Conservation (phyloP, 2,797 vertebrate species). For the Rhodeus uyekii region DNA sequence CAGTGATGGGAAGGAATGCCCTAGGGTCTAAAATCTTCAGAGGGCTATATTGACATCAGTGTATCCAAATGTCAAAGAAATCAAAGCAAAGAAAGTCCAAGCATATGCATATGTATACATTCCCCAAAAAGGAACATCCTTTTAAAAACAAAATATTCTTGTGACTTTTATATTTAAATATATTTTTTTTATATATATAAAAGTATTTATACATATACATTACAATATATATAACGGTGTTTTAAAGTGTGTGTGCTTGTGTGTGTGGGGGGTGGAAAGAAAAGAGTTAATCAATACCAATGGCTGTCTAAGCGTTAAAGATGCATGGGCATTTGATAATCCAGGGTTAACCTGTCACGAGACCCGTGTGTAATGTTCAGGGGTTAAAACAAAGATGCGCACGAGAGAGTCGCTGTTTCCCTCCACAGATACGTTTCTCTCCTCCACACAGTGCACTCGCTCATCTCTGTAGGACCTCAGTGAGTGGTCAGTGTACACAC, state of each 20-base stretch:
- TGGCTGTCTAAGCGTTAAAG: neutral
- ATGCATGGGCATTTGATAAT: slow-evolving; percentile 9
- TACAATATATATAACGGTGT: too few species aligned
- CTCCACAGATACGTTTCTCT: slow-evolving; percentile 44
- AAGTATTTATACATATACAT: too few species aligned
- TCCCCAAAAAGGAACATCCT: too few species aligned
- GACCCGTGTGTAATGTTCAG: slow-evolving; percentile 51
- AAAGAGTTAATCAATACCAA: neutral
- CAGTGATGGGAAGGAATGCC: neutral
- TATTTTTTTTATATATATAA: too few species aligned
- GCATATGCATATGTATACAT: neutral
- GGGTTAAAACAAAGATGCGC: slow-evolving; percentile 58
- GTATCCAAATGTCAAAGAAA: neutral
- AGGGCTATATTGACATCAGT: neutral
- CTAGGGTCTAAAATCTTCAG: neutral
- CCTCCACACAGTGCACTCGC: slow-evolving; percentile 40
- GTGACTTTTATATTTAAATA: neutral
- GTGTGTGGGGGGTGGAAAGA: neutral
- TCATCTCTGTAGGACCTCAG: slow-evolving; percentile 41
- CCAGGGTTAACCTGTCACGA: slow-evolving; percentile 56
- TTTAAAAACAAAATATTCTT: neutral
- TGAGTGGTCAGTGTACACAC: slow-evolving; percentile 8
- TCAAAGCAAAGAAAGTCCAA: neutral
- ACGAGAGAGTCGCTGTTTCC: slow-evolving; percentile 53
- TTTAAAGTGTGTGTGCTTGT: too few species aligned